These are phyloP conservation scores for Chiloscyllium plagiosum DNA, from an alignment of 2,113 vertebrate species.

Conservation along the genomic window DNA sequence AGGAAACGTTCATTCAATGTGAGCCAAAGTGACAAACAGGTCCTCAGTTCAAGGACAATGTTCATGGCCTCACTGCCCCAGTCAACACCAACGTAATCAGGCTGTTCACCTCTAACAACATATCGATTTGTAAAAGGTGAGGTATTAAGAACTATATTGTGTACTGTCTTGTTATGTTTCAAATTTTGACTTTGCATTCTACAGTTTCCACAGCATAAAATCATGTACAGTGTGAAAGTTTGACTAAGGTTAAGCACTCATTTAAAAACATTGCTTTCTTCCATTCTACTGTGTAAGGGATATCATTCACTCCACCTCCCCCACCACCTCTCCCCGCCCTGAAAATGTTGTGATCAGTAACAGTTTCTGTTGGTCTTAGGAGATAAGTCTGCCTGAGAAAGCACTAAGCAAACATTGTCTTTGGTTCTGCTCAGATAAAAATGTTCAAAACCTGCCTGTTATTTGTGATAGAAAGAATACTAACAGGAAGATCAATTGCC, in stretches of 20 bases:
- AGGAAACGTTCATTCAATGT: neutral
- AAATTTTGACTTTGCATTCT: neutral
- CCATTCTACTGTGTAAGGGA: neutral
- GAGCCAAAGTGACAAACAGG: neutral
- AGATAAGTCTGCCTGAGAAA: conserved; percentile 47
- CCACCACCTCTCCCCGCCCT: neutral
- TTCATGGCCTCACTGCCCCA: neutral
- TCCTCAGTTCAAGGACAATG: neutral
- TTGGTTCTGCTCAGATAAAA: conserved; percentile 56
- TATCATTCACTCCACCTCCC: neutral
- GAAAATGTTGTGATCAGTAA: conserved; percentile 43
- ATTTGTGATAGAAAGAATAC: conserved; percentile 41
- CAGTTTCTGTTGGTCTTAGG: conserved; percentile 44
- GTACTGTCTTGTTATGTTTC: neutral
- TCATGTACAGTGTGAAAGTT: neutral
- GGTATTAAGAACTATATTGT: neutral
- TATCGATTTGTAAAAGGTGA: neutral
- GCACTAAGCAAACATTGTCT: conserved; percentile 41
- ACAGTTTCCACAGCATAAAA: neutral
- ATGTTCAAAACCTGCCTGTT: conserved; percentile 54
- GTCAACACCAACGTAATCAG: neutral
- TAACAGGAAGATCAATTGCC: too few species aligned
- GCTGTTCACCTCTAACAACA: neutral
- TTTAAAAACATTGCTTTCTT: neutral
- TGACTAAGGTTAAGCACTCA: neutral